Percentiles rank a stretch among this genome's conserved stretches.
phyloP scores from a whole-genome alignment of 2,797 vertebrate genomes.

The Catamblyrhynchus diadema region DNA sequence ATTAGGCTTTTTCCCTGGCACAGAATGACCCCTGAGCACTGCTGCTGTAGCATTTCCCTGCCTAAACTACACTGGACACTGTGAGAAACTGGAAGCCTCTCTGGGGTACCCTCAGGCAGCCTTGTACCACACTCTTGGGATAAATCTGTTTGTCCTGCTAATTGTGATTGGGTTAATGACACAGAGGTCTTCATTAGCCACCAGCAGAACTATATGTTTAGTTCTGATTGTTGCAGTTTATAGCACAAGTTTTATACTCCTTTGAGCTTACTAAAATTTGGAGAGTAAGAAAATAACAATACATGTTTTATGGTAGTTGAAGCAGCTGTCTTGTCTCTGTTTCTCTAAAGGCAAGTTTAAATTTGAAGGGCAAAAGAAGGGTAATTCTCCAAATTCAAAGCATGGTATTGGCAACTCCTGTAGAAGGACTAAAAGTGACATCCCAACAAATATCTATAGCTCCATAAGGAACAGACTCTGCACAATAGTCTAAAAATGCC shows the following conservation, averaged over 20 bases:
- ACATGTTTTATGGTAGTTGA: not conserved
- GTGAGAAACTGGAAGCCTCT: not conserved
- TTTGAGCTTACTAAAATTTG: not conserved
- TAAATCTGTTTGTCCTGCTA: not conserved
- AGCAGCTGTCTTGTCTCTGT: not conserved
- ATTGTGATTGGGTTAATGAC: not conserved
- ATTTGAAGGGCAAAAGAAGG: not conserved
- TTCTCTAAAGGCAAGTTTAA: not conserved
- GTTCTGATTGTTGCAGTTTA: not conserved
- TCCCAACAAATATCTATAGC: not conserved
- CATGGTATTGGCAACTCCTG: not conserved
- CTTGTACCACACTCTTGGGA: not conserved
- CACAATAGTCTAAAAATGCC: not conserved
- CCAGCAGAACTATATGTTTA: not conserved
- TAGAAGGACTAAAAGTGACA: not conserved
- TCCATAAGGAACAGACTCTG: not conserved
- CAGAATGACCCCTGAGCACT: not conserved
- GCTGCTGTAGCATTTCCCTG: not conserved
- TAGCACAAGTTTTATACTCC: not conserved
- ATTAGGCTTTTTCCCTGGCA: not conserved
- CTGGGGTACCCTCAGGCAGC: not conserved
- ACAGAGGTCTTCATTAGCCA: not conserved
- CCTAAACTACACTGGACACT: not conserved
- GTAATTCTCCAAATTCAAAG: not conserved
- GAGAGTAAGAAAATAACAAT: not conserved